A percentile compares a stretch with the other conserved stretches of the same genome.
These are phyloP conservation scores for Halyomorpha halys DNA, from an alignment of 1,140 invertebrate genomes.

Conservation along the genomic window DNA sequence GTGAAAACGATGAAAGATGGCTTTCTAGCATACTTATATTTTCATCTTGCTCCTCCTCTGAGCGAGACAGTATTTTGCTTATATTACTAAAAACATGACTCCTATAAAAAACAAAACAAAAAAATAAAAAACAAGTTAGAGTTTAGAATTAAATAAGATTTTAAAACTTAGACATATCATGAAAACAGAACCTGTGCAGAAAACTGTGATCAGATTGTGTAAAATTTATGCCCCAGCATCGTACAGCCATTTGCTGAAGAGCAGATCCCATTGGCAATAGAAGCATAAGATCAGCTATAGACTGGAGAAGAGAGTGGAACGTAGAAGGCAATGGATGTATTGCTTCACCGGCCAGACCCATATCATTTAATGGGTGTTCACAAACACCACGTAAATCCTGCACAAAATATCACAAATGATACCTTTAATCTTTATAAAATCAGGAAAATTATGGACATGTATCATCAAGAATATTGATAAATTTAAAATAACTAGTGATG, in stretches of 20 bases:
- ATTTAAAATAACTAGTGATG: too few species aligned
- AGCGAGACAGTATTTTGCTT: conserved; percentile 87
- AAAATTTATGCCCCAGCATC: conserved; percentile 87
- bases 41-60: conserved; percentile 65
- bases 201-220: conserved; percentile 81
- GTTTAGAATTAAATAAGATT: not conserved
- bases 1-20: conserved; percentile 40
- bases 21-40: conserved; percentile 50
- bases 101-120: conserved; percentile 40
- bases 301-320: conserved; percentile 81
- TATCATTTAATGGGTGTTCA: conserved; percentile 72
- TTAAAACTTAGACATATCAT: not conserved
- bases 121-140: not conserved
- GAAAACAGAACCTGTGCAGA: conserved; percentile 58
- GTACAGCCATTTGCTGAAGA: conserved; percentile 80
- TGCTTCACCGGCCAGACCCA: conserved; percentile 68
- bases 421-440: not conserved
- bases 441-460: too few species aligned
- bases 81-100: conserved; percentile 93
- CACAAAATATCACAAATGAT: not conserved
- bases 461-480: too few species aligned
- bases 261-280: conserved; percentile 75
- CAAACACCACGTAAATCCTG: conserved; percentile 49
- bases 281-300: conserved; percentile 87
- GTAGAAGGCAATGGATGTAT: conserved; percentile 66